Base-by-base conservation (phyloP, 2,113 vertebrate species). In the Astatoreochromis straeleni region DNA sequence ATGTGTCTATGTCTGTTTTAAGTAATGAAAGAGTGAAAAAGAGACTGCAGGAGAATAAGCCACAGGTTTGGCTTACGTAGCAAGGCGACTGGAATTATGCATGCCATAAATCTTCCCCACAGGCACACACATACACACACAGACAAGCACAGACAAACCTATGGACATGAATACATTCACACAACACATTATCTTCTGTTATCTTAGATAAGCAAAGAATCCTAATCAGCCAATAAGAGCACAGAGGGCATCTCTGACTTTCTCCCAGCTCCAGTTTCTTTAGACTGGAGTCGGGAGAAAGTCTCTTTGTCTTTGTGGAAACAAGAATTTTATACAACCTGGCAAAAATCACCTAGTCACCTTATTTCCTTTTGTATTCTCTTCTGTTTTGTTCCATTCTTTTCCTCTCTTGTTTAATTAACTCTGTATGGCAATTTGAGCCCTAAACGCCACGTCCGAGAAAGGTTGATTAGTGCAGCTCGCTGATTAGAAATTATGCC, bases 401-500 rank as follows among this genome's bases (percentile, higher is more conserved):
- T 51, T 42, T 81, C 19, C 29, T 42, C 24, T 19, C 26, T 89
- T 58, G 79, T 93, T 90, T 88, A 90, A 93, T 95, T 92, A 92
- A 85, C 78, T 87, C 42, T 51, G 24, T 73, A 65, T 80, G 65
- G 85, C 83, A 84, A 90, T 94, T 88, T 89, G 54, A 84, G 60
- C 51, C 49, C 84, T 88, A 79, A 91, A 89, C 89, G 81, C 54
- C 87, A 83, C 75, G 84, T 88, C 80, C 2, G 14, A 90, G 47
- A 92, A 92, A 89, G 94, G 85, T 91, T 90, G 88, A 92, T 92
- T 89, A 90, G 85, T 81, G 89, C 85, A 91, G 88, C 83, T 81
- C 85, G 78, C 81, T 93, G 92, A 94, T 93, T 88, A 83, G 82
- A 92, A 93, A 94, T 89, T 16, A 86, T 88, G 88, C 51, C 86